Base-by-base conservation (phyloP, 1,140 invertebrate species). In the Drosophila neocordata region DNA sequence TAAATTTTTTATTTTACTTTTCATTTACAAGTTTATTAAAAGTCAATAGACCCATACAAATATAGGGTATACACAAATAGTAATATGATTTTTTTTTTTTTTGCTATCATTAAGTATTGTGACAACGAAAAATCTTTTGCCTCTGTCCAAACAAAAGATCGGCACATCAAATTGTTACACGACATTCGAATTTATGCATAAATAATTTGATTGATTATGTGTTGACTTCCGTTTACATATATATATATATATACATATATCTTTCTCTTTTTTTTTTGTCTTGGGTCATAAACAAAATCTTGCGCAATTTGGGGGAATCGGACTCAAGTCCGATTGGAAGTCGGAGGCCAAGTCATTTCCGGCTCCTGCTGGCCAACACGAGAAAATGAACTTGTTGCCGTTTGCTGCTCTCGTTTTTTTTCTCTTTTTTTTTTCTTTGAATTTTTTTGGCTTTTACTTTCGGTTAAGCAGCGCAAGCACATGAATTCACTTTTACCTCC, bases 381-480 rank as follows among this genome's bases (percentile, higher is more conserved):
- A 22, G 22, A 22, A 24, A 24, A 27, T 34, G 6, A 38, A 31
- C 41, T 15, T 18, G 0, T 11, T 53, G 62, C 24, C 20, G 18
- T 34, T 38, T 38, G 35, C 38, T 12, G 62, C 27, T 37, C 7
- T 27, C 20, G 22, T 24, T 12, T 60, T 12, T 59, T 34, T 59
- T 34, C 20, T 20, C 24, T 20, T n/a, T 8, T 4, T 34, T 27
- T 52, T 63, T 41, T 56, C 22, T 52, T 24, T 44, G 20, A 4
- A 59, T 11, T 18, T n/a, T 74, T 74, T 78, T 60, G 77, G 81
- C 81, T 84, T 84, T 84, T 84, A 84, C 81, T 84, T 84, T 85
- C 69, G 64, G 66, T 68, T 63, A 3, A 38, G 37, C 24, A 64
- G 57, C 56, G 56, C 61, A 24, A 62, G 73, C 72, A 65, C 71